Base-by-base conservation (phyloP, 2,797 vertebrate genomes). In the Mormyrops attenuatus region DNA sequence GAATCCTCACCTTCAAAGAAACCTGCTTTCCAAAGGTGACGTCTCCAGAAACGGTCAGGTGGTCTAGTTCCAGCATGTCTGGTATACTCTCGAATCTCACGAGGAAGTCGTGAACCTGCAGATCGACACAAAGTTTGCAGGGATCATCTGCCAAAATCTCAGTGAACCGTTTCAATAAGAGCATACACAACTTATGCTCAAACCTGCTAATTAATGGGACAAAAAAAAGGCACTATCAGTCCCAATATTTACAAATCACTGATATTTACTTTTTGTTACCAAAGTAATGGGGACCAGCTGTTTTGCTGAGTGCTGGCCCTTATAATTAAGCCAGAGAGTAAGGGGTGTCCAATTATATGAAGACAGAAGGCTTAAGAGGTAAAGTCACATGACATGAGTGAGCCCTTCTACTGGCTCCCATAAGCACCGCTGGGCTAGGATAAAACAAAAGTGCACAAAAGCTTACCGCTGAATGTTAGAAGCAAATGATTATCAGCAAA, bases 1-100 rank as follows among this genome's bases (percentile, higher is more conserved):
- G 15, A 44, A 15, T 8, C 0, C 3, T 66, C 90, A 97, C 97
- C 97, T 97, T 98, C 92, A 97, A 92, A 88, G 95, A 93, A 92
- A 98, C 97, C 38, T 98, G 96, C 94, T 98, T 98, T 89, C 97
- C 97, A 92, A 98, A 98, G n/a, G 97, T 97, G 90, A 98, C 97
- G 89, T 98, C 97, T 90, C 97, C 97, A 57, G 97, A 98, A 88
- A 98, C 97, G 0, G 97, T 97, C 89, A 98, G 96, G 91, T 98
- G 97, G 94, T 98, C 97, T 92, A 98, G 92, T 93, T 98, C 97
- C 92, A 98, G 95, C 96, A 98, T 97, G 90, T 98, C 97, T 13
- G 97, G 97, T 91, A 98, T 98, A 93, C 96, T 97, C 94, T 97
- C 97, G 92, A 98, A 96, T 90, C 97, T 95, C 91, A 94, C 95